Base-by-base conservation (phyloP, 2,113 vertebrate species). In the Sakesphorus luctuosus region DNA sequence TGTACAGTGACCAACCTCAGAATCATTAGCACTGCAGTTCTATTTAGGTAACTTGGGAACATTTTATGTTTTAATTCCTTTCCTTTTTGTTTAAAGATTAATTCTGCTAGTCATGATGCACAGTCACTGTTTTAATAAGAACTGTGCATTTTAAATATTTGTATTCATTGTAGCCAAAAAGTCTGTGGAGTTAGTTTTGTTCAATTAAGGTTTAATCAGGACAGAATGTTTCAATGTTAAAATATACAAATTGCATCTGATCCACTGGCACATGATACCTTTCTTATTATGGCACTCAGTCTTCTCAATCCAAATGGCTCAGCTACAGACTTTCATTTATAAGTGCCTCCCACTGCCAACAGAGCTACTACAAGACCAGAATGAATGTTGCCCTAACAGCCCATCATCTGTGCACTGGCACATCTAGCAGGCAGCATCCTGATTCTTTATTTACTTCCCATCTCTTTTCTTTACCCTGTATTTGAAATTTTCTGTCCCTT, bases 191-290 rank as follows among this genome's bases (percentile, higher is more conserved):
- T 72, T 92, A 83, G 76, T 95, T 96, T 95, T 88, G 67, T 78
- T 66, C 92, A 96, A 96, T 97, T 96, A 97, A 93, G 82, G 79
- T 95, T 96, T 96, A 97, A 97, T 97, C 93, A 94, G 91, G 91
- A 95, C 84, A 95, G 91, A 96, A 96, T 96, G 94, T 95, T 95
- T 93, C 90, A 79, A 94, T 84, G 88, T 83, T 96, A 91, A 96
- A 97, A 94, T 88, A 91, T 24, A 96, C 88, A 96, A 97, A 97
- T 95, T 96, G 86, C 84, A 90, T 93, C 69, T 90, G 87, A 96
- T 89, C 79, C 66, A 62, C 67, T 88, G 88, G 78, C 84, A 89
- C 88, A 79, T 93, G 83, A 76, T 78, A 82, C 89, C 81, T 92
- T 89, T 66, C 65, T 90, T 67, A n/a, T 87, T 90, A 84, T 2